Conservation (phyloP, 2,797 vertebrate species). For the Craterocephalus amniculus region DNA sequence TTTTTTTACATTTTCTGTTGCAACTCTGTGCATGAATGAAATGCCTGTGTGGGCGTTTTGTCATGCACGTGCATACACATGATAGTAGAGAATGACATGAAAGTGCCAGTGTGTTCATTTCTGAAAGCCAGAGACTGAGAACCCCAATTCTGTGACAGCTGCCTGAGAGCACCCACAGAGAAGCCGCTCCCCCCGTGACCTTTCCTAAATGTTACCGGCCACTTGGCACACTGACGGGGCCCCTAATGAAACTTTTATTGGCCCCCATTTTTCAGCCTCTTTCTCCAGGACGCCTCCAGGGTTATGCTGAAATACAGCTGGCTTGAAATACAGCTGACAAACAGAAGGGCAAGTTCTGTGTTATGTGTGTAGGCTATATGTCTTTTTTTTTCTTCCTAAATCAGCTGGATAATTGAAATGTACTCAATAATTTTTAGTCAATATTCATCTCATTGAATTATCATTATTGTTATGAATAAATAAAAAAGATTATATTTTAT, state of each 20-base stretch:
- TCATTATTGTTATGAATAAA: background rate
- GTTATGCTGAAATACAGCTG: slow-evolving; percentile 77
- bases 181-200: slow-evolving; percentile 71
- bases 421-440: slow-evolving; percentile 19
- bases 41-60: slow-evolving; percentile 13
- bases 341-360: slow-evolving; percentile 48
- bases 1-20: slow-evolving; percentile 34
- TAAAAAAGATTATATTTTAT: background rate
- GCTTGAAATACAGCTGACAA: slow-evolving; percentile 70
- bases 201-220: slow-evolving; percentile 86
- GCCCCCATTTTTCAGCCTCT: slow-evolving; percentile 82
- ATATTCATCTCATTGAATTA: slow-evolving; percentile 1
- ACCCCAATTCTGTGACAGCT: slow-evolving; percentile 58
- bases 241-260: slow-evolving; percentile 86
- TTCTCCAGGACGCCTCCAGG: slow-evolving; percentile 76
- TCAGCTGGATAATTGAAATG: slow-evolving; percentile 19
- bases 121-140: slow-evolving; percentile 64
- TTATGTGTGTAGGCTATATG: too few species aligned
- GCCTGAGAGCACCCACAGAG: slow-evolving; percentile 47
- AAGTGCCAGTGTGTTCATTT: slow-evolving; percentile 61
- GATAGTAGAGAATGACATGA: slow-evolving; percentile 57
- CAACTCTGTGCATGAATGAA: slow-evolving; percentile 47
- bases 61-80: slow-evolving; percentile 6
- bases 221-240: slow-evolving; percentile 79
- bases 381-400: slow-evolving; percentile 33